Percentiles rank a stretch among this genome's conserved stretches.
phyloP scores from a whole-genome alignment of 2,888 invertebrate species.

The Aspidiotus rigidus region DNA sequence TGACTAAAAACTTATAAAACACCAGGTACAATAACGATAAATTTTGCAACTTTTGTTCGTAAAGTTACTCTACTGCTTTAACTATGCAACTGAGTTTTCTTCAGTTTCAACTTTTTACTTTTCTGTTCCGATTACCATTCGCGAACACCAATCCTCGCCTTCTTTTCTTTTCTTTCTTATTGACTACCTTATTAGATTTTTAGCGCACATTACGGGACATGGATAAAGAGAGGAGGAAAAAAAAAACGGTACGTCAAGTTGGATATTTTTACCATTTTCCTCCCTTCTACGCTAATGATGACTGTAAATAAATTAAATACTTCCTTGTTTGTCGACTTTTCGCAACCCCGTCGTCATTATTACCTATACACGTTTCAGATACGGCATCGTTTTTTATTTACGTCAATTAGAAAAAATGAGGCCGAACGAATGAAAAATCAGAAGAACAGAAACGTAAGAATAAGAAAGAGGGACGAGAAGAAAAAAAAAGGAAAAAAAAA shows the following conservation, averaged over 20 bases:
- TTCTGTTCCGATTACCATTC: too few relatives aligned
- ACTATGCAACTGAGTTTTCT: too few relatives aligned
- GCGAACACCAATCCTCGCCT: background rate
- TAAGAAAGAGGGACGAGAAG: too few relatives aligned
- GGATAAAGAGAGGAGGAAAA: too few relatives aligned
- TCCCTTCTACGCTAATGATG: conserved; percentile 8
- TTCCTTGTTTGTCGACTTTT: conserved; percentile 30
- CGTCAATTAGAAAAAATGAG: background rate
- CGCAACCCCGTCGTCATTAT: conserved; percentile 20
- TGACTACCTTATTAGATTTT: background rate
- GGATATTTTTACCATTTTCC: too few relatives aligned
- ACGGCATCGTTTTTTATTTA: conserved; percentile 19
- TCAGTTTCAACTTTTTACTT: too few relatives aligned
- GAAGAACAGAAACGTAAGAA: background rate
- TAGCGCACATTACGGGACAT: too few relatives aligned
- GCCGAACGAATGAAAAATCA: background rate
- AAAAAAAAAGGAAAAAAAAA: background rate
- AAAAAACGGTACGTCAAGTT: too few relatives aligned
- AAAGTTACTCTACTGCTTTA: too few relatives aligned
- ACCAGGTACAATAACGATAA: too few relatives aligned
- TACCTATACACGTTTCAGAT: conserved; percentile 8
- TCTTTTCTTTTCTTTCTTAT: background rate
- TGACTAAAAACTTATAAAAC: too few relatives aligned
- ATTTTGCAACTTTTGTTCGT: too few relatives aligned
- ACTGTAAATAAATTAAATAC: conserved; percentile 29